Evolutionary conservation across 1,140 invertebrate species (phyloP).

Genomic region (Frieseomelitta varia): DNA sequence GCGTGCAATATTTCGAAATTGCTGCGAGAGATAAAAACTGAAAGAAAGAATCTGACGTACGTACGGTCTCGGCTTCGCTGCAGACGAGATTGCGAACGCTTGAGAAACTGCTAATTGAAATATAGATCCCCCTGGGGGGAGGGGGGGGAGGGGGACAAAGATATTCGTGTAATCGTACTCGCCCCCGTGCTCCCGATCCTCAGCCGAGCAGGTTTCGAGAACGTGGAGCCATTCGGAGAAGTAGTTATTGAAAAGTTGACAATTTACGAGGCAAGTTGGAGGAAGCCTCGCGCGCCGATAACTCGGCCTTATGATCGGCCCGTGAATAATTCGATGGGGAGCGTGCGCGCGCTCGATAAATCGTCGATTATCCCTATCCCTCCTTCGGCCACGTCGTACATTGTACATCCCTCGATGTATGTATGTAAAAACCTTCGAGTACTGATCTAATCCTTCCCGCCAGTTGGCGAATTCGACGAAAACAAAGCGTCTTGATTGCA

Average conservation of each 20-base stretch:
- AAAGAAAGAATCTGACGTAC: too few species aligned
- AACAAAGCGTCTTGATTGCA: not conserved
- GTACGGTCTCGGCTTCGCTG: not conserved
- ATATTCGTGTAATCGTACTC: conserved; percentile 42
- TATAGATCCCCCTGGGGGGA: not conserved
- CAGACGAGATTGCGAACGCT: not conserved
- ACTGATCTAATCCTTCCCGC: not conserved
- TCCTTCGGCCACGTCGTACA: not conserved
- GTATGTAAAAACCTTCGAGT: conserved; percentile 2
- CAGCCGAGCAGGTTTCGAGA: not conserved
- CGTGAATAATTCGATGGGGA: conserved; percentile 44
- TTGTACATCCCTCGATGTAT: not conserved
- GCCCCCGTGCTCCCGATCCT: not conserved
- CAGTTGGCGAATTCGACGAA: not conserved
- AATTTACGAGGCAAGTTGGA: conserved; percentile 53
- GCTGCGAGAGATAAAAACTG: too few species aligned
- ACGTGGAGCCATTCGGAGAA: not conserved
- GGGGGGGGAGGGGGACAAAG: conserved; percentile 27
- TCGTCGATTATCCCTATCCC: not conserved
- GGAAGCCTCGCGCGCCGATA: conserved; percentile 30
- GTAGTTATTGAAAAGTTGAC: conserved; percentile 59
- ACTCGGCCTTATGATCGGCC: conserved; percentile 25
- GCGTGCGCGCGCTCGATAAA: conserved; percentile 23
- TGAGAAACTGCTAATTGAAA: conserved; percentile 36
- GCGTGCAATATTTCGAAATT: too few species aligned